Base-by-base conservation (phyloP, 1,140 invertebrate genomes). In the Pogonomyrmex californicus region DNA sequence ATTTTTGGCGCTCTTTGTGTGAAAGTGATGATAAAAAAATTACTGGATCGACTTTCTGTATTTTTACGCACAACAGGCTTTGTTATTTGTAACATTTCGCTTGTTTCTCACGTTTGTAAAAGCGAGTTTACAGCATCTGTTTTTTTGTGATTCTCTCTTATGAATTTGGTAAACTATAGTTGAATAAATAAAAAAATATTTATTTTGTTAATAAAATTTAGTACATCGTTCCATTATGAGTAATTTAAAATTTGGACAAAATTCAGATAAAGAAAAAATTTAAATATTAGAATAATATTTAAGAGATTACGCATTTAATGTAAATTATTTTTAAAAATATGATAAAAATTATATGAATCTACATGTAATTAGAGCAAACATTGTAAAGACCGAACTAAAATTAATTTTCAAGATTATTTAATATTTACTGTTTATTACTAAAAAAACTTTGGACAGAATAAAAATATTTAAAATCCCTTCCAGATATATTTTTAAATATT, bases 71-170 rank as follows among this genome's bases (percentile, higher is more conserved):
- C 12, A 12, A 2, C 30, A 47, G 4, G 14, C 0, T 23, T 14
- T 10, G 7, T 56, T 4, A 30, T 51, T 36, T 17, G n/a, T 10
- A 54, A 30, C 47, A 82, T 71, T 58, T 30, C 30, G 17, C 23
- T 68, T 38, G 10, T 82, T 71, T 9, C 38, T 41, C 30, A 70
- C n/a, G 36, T 82, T 17, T 30, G 14, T 76, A 76, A 76, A 76
- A 41, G 6, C 2, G 12, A 76, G 23, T 76, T 76, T 76, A 60
- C 14, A n/a, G 10, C 56, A 33, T 47, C 60, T 5, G 54, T 9
- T 41, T 23, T 44, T 44, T 23, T 77, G 58, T 1, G 4, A 41
- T 17, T 4, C n/a, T 63, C 33, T 7, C 38, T 33, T 44, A 33
- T 33, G 30, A 47, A 77, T 62, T 14, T 77, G 44, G 3, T 44